These are phyloP conservation scores for Diglossa cyanea DNA, from an alignment of 2,797 vertebrate species.

Conservation along the genomic window DNA sequence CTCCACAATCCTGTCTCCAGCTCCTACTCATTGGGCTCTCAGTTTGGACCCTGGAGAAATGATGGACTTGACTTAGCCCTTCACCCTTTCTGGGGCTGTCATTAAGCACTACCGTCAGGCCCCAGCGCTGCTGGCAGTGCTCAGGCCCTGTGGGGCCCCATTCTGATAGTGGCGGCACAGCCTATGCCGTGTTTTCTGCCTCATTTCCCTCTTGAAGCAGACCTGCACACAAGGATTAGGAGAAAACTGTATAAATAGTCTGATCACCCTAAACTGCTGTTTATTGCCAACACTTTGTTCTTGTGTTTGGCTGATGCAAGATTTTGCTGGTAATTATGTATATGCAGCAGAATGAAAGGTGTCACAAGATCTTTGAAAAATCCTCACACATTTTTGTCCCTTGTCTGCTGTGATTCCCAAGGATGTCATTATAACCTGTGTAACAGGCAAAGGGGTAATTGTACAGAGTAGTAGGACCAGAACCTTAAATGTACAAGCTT, in stretches of 20 bases:
- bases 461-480: neutral
- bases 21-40: neutral
- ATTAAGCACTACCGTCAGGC: neutral
- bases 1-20: neutral
- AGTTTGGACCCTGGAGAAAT: neutral
- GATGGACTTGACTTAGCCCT: neutral
- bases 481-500: neutral
- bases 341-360: neutral
- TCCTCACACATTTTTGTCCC: neutral
- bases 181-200: neutral
- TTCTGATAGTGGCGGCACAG: fast-evolving
- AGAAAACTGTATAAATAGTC: neutral
- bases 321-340: neutral
- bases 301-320: neutral
- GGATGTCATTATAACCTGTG: neutral
- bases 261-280: neutral
- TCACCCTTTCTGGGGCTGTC: neutral
- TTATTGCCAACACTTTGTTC: neutral
- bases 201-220: neutral
- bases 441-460: neutral
- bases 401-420: neutral
- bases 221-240: neutral
- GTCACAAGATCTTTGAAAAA: neutral
- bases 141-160: fast-evolving
- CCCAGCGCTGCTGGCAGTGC: neutral